phyloP scores from a whole-genome alignment of 2,113 vertebrate genomes.

The Taurulus bubalis region DNA sequence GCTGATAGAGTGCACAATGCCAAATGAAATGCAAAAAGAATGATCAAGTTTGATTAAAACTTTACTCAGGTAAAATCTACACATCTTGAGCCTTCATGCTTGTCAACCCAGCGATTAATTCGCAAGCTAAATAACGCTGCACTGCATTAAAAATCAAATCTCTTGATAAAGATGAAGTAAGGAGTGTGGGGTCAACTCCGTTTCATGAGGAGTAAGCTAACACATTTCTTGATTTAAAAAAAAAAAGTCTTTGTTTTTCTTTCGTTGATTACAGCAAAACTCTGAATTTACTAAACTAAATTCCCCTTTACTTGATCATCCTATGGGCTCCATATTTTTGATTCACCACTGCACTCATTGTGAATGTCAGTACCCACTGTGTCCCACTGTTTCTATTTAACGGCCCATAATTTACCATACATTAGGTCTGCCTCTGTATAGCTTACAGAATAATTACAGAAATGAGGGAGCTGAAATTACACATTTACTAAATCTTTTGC shows the following conservation, averaged over 20 bases:
- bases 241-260: not conserved
- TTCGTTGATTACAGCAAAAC: not conserved
- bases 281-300: not conserved
- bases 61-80: not conserved
- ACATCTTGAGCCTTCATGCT: constrained; percentile 19
- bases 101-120: constrained; percentile 29
- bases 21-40: constrained; percentile 28
- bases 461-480: constrained; percentile 46
- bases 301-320: not conserved
- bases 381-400: constrained; percentile 51
- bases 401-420: constrained; percentile 58
- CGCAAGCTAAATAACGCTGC: constrained; percentile 16
- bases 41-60: constrained; percentile 41
- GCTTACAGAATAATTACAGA: constrained; percentile 37
- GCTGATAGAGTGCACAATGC: constrained; percentile 43
- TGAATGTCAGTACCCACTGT: constrained; percentile 27
- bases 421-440: constrained; percentile 38
- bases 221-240: constrained; percentile 11
- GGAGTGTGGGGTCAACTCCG: constrained; percentile 1
- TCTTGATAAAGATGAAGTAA: not conserved
- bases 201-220: constrained; percentile 17
- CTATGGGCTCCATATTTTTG: not conserved
- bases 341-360: constrained; percentile 14
- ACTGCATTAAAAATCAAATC: constrained; percentile 29
- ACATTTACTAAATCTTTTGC: constrained; percentile 19